Percentiles rank a stretch among this genome's conserved stretches.
Evolutionary conservation across 2,113 vertebrate species (phyloP).

Genomic region (Aegithalos caudatus): DNA sequence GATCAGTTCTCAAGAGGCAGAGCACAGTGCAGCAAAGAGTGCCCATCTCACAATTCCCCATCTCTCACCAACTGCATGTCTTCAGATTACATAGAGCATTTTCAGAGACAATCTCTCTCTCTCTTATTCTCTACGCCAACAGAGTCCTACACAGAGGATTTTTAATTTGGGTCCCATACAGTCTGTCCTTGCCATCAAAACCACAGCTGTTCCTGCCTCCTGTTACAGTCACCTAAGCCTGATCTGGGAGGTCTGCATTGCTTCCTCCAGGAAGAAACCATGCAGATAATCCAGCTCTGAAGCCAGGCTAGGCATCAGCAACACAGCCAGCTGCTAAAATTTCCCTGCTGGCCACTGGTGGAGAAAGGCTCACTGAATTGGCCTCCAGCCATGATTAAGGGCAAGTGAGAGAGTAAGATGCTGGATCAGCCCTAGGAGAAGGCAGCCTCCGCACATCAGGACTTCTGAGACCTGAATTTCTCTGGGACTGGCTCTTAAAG

Average conservation of each 20-base stretch:
- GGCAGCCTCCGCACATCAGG: neutral
- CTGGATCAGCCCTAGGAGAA: neutral
- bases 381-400: neutral
- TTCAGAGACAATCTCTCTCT: neutral
- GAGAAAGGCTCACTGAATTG: neutral
- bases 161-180: neutral
- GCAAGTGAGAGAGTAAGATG: neutral
- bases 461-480: neutral
- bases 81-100: neutral
- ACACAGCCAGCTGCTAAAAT: neutral
- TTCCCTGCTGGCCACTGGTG: neutral
- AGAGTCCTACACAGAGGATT: neutral
- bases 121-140: neutral
- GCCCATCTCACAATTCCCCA: neutral
- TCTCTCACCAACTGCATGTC: neutral
- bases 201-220: slow-evolving; percentile 27
- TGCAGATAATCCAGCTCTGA: neutral
- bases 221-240: neutral
- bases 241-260: neutral
- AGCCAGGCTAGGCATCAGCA: neutral
- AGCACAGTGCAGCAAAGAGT: neutral
- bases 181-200: neutral
- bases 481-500: neutral
- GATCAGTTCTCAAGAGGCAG: neutral
- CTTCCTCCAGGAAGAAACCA: neutral